Base-by-base conservation (phyloP, 1,140 invertebrate species). In the Zaprionus gabonicus region DNA sequence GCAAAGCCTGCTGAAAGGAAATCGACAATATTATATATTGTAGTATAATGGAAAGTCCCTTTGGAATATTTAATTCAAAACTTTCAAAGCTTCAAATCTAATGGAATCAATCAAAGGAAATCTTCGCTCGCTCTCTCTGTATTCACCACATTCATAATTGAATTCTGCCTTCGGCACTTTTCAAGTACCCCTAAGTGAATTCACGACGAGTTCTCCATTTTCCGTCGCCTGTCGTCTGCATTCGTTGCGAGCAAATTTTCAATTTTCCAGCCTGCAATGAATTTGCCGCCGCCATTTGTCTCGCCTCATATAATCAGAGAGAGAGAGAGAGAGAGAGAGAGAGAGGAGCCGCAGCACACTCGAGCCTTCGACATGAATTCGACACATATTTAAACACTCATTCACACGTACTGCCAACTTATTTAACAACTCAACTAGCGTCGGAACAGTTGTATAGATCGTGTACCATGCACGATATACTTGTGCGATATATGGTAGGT, bases 341-440 rank as follows among this genome's bases (percentile, higher is more conserved):
- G 20, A 20, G 27, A 10, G 28, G 28, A 62, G 46, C 7, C 53
- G 7, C 36, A 46, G 10, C 57, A 38, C 25, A 38, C 25, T 62
- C 36, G 23, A 55, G 67, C 28, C 44, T 69, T 74, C 71, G 46
- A 36, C 72, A 63, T 70, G 58, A 83, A 83, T 82, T 88, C 83
- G 80, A 81, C 83, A 88, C 83, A 87, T 87, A 80, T 87, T 87
- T 78, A 78, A 69, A 72, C 80, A 87, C 83, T 87, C 83, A 72
- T 88, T 87, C 83, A 83, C 83, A 87, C 83, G 83, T 87, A 72
- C 73, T 80, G 80, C 77, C 83, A 87, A 87, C 80, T 87, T 87
- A 87, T 87, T 87, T 88, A 87, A 88, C 80, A 83, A 88, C 83
- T 83, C 80, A 72, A 71, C 56, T 65, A 34, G 36, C 28, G 28